Percentiles rank a stretch among this genome's conserved stretches.
Evolutionary conservation across 2,113 vertebrate genomes (phyloP).

Genomic region (Alces alces): DNA sequence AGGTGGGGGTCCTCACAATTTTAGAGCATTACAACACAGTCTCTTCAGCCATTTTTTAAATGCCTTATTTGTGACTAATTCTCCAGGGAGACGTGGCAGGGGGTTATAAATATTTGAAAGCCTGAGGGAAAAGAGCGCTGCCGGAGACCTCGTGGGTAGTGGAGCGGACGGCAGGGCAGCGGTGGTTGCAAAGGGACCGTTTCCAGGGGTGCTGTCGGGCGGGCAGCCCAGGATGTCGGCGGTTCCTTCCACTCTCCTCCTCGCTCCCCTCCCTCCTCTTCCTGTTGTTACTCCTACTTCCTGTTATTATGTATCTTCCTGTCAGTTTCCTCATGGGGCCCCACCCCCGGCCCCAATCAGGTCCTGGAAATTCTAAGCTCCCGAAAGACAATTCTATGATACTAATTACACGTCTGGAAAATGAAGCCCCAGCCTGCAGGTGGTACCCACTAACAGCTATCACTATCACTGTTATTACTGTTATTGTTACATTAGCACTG

Average conservation of each 20-base stretch:
- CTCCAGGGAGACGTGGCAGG: not conserved
- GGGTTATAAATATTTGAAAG: not conserved
- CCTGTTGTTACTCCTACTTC: slow-evolving; percentile 57
- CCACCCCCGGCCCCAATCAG: slow-evolving; percentile 42
- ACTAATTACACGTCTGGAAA: slow-evolving; percentile 69
- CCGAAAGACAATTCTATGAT: slow-evolving; percentile 57
- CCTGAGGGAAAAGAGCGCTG: not conserved
- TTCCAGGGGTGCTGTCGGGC: not conserved
- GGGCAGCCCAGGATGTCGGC: not conserved
- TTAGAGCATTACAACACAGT: not conserved
- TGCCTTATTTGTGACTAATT: not conserved
- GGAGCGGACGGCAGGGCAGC: not conserved
- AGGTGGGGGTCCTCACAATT: not conserved
- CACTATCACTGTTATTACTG: slow-evolving; percentile 59
- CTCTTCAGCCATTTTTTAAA: not conserved
- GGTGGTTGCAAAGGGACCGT: too few species aligned
- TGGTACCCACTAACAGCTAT: slow-evolving; percentile 41
- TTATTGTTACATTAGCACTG: slow-evolving; percentile 54
- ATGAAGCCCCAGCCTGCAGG: slow-evolving; percentile 53
- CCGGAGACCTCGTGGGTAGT: not conserved
- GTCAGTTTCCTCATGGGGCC: slow-evolving; percentile 33
- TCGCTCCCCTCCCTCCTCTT: slow-evolving; percentile 33
- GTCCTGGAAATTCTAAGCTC: slow-evolving; percentile 54
- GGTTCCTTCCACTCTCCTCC: not conserved
- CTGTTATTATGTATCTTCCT: slow-evolving; percentile 56